Conservation (phyloP, 2,113 vertebrate genomes). For the Tupaia tana region DNA sequence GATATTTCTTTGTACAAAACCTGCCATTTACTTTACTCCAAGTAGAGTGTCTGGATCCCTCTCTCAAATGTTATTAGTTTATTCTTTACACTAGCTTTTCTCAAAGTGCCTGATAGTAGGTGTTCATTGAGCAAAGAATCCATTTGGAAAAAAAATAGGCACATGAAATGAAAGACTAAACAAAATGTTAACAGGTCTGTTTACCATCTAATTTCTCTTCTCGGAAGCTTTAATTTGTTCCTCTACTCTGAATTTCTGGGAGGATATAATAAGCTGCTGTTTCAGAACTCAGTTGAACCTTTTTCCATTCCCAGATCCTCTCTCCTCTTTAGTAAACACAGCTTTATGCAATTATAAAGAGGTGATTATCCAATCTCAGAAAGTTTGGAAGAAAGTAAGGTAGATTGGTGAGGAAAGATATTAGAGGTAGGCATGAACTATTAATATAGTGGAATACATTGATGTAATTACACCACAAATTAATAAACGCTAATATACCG, state of each 20-base stretch:
- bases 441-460: too few species aligned
- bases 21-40: neutral
- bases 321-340: neutral
- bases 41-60: neutral
- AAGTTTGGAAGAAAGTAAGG: neutral
- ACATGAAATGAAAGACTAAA: neutral
- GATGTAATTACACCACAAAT: neutral
- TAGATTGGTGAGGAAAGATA: neutral
- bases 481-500: neutral
- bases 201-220: neutral
- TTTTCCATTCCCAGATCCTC: neutral
- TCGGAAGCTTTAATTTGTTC: neutral
- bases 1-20: too few species aligned
- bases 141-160: fast-evolving
- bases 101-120: neutral
- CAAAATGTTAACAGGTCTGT: neutral
- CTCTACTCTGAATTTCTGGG: neutral
- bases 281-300: neutral
- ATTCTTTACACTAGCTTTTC: neutral
- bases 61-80: neutral
- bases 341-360: neutral
- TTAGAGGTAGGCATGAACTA: neutral
- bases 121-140: neutral
- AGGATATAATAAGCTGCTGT: neutral
- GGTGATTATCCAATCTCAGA: neutral